Evolutionary conservation across 2,888 invertebrate species (phyloP).

Genomic region (Rapana venosa): DNA sequence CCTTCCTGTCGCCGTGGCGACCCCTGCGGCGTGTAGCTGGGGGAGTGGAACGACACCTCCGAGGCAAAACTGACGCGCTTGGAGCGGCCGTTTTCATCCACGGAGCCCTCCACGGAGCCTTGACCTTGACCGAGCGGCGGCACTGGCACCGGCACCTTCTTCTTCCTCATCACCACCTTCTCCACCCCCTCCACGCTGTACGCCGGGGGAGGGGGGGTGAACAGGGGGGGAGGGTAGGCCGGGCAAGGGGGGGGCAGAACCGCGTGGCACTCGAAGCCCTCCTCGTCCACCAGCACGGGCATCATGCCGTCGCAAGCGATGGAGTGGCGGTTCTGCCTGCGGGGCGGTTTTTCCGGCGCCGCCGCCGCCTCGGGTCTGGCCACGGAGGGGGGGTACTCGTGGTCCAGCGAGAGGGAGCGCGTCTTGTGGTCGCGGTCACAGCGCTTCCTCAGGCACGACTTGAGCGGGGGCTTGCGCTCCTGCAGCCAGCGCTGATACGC

Average conservation of each 20-base stretch:
- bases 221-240: background rate
- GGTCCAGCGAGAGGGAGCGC: constrained; percentile 62
- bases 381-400: constrained; percentile 30
- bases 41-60: constrained; percentile 76
- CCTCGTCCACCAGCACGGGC: constrained; percentile 54
- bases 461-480: constrained; percentile 69
- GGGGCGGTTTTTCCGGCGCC: constrained; percentile 54
- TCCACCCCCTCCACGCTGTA: constrained; percentile 50
- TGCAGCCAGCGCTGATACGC: constrained; percentile 51
- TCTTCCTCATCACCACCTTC: constrained; percentile 48
- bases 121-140: background rate
- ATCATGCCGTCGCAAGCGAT: constrained; percentile 72
- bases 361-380: constrained; percentile 34
- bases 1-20: constrained; percentile 53
- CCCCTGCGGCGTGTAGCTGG: constrained; percentile 62
- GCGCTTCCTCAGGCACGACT: constrained; percentile 69
- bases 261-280: constrained; percentile 45
- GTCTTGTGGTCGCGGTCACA: constrained; percentile 58
- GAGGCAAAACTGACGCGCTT: constrained; percentile 77
- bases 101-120: constrained; percentile 25
- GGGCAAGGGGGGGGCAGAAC: background rate
- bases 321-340: constrained; percentile 66
- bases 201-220: constrained; percentile 50
- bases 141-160: constrained; percentile 26
- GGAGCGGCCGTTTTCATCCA: constrained; percentile 48